Evolutionary conservation across 1,140 invertebrate genomes (phyloP), one percentile per base, ranked within the genome.

Genomic region (Prorops nasuta): DNA sequence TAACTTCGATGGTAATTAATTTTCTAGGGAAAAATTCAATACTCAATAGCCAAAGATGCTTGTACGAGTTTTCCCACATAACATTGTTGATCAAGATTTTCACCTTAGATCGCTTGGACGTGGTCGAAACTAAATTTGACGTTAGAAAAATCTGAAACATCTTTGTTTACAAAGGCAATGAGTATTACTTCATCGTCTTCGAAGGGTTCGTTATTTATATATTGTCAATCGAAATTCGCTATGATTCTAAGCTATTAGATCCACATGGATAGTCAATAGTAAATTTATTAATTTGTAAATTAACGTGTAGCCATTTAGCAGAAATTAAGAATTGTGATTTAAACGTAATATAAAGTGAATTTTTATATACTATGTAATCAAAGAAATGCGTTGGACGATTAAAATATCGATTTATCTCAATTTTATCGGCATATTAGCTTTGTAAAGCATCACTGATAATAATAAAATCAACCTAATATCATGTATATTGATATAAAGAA

Each of bases 51-150:
- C 0, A 44, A 49, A 0, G 67, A 70, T n/a, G 66, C 56, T n/a
- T 6, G 0, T 20, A 49, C 0, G 71, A 77, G n/a, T 66, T 69
- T 15, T 17, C 56, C 9, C 75, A 77, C 17, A 46, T 71, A 2
- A 28, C 50, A 3, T 54, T 69, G 6, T 67, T 77, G 68, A 3
- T 69, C 0, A 74, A 74, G 19, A 48, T 76, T 1, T 32, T 76
- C 0, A 74, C 67, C 0, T 24, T 71, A 1, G 7, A n/a, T 18
- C 31, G 12, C 0, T 24, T 70, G 2, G 51, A 68, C 3, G 28
- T 63, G 1, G 42, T 58, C 0, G 57, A 56, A 1, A 34, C 50
- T 4, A 37, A 56, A 12, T 55, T 56, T 4, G 21, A 50, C 12
- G 16, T 15, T 0, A 28, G 40, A 1, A 51, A 51, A 3, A 54